Conservation (phyloP, 2,113 vertebrate genomes). For the Willisornis vidua region DNA sequence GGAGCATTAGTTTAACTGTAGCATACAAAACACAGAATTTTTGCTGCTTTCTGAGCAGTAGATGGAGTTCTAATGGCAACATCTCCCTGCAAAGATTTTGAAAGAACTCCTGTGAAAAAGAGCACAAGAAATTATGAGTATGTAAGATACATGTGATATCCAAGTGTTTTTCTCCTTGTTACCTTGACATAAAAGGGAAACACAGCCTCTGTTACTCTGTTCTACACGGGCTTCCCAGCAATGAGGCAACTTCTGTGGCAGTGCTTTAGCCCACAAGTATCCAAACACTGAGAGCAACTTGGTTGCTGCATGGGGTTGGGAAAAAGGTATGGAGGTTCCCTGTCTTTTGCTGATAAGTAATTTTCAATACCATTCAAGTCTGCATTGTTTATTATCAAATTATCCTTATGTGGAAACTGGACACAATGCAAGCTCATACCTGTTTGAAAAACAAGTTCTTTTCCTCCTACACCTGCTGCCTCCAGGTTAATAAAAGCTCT, state of each 20-base stretch:
- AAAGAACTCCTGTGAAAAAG: background rate
- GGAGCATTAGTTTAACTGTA: background rate
- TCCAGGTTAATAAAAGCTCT: slow-evolving; percentile 97
- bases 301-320: background rate
- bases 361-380: background rate
- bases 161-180: background rate
- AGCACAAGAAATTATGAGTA: background rate
- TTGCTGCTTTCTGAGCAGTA: background rate
- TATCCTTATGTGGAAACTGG: background rate
- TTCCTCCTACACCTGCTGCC: slow-evolving; percentile 97
- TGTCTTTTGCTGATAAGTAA: background rate
- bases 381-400: background rate
- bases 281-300: background rate
- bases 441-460: slow-evolving; percentile 98
- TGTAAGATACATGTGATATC: fast-evolving
- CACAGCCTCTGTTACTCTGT: background rate
- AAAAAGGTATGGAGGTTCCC: background rate
- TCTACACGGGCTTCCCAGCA: background rate
- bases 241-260: background rate
- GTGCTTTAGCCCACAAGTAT: background rate
- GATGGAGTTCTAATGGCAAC: background rate
- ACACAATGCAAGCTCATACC: slow-evolving; percentile 75
- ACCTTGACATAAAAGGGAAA: background rate
- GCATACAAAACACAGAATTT: background rate
- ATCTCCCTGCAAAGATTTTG: background rate